Percentiles rank a stretch among this genome's conserved stretches.
Evolutionary conservation across 2,888 invertebrate species (phyloP).

Genomic region (Margaritifera margaritifera): DNA sequence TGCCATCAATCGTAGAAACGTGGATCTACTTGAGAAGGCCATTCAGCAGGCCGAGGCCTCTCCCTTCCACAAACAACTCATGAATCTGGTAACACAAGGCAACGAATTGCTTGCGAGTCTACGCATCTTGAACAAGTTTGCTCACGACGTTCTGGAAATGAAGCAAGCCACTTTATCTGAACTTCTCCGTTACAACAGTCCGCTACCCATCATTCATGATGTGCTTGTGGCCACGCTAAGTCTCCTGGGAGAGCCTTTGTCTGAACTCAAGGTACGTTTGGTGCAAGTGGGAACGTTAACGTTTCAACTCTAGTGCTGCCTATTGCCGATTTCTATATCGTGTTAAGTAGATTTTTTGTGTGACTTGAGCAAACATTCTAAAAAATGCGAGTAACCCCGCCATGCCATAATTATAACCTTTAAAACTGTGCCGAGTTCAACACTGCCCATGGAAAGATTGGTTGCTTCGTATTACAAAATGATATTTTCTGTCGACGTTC

Average conservation of each 20-base stretch:
- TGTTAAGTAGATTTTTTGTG: too few species aligned
- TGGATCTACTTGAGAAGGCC: constrained; percentile 21
- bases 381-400: too few species aligned
- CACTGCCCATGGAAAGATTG: too few species aligned
- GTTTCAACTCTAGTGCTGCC: too few species aligned
- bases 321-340: too few species aligned
- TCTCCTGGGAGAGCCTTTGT: constrained; percentile 21
- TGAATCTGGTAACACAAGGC: constrained; percentile 18
- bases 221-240: constrained; percentile 29
- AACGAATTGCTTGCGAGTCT: constrained; percentile 20
- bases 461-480: too few species aligned
- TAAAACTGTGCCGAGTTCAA: too few species aligned
- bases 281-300: too few species aligned
- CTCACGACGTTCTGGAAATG: constrained; percentile 31
- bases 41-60: constrained; percentile 26
- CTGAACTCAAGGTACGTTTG: constrained; percentile 15
- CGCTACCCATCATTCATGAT: constrained; percentile 19
- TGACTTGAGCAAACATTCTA: too few species aligned
- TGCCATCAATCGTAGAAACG: constrained; percentile 26
- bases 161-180: constrained; percentile 32
- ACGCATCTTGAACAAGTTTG: constrained; percentile 11
- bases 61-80: constrained; percentile 13
- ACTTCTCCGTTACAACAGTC: constrained; percentile 19
- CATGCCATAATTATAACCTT: too few species aligned
- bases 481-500: too few species aligned